Evolutionary conservation across 64 coral and sea anemone species (phyloP).

Genomic region (Stylophora pistillata): DNA sequence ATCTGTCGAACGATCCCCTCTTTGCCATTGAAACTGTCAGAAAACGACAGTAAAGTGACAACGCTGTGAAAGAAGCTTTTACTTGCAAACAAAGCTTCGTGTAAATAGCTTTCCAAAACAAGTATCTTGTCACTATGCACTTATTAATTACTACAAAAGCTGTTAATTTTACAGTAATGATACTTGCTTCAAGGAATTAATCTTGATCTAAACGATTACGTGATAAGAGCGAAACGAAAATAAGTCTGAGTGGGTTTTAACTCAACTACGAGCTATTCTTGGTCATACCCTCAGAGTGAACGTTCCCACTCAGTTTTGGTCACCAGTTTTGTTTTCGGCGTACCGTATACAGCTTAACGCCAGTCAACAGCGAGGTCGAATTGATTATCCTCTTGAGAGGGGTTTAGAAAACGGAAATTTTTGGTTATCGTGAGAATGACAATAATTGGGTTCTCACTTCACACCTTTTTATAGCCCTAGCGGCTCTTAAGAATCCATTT

Average conservation of each 20-base stretch:
- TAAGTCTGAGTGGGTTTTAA: not conserved
- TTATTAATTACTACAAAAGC: not conserved
- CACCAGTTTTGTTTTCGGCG: not conserved
- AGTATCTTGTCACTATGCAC: not conserved
- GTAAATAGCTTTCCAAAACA: conserved; percentile 2
- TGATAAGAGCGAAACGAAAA: not conserved
- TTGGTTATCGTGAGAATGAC: conserved; percentile 53
- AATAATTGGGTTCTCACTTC: conserved; percentile 66
- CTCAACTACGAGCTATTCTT: not conserved
- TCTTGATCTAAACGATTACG: not conserved
- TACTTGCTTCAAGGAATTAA: not conserved
- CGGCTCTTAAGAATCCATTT: conserved; percentile 72
- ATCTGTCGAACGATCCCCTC: not conserved
- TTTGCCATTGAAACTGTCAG: not conserved
- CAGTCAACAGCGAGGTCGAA: not conserved
- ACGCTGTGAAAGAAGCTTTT: not conserved
- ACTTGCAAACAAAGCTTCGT: not conserved
- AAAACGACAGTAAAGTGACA: not conserved
- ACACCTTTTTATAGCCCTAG: conserved; percentile 70
- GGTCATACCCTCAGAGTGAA: not conserved
- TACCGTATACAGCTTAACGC: not conserved
- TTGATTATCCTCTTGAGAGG: conserved; percentile 22
- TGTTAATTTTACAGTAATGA: not conserved
- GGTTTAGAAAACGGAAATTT: conserved; percentile 60
- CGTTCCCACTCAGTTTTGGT: not conserved